Evolutionary conservation across 2,113 vertebrate species (phyloP).

Genomic region (Felis chaus): DNA sequence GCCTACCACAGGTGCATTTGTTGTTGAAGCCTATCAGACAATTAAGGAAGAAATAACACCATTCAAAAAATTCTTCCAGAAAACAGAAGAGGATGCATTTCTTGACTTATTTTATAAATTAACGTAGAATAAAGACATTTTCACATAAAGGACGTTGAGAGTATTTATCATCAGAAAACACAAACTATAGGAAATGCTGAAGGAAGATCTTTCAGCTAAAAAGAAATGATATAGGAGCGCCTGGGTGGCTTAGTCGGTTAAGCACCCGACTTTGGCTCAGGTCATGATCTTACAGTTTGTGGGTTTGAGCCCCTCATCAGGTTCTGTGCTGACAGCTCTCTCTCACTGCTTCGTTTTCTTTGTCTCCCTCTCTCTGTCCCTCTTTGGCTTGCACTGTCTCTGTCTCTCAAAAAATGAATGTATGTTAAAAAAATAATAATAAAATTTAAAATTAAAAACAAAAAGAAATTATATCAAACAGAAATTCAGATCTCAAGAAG

Average conservation of each 20-base stretch:
- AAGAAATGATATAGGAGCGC: not conserved
- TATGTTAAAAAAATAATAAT: too few species aligned
- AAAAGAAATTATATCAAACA: not conserved
- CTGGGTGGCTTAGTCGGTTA: too few species aligned
- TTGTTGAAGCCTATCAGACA: not conserved
- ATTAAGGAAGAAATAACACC: not conserved
- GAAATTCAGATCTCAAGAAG: not conserved
- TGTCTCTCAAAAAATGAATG: too few species aligned
- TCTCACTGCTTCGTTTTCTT: too few species aligned
- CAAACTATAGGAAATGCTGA: not conserved
- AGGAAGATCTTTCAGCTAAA: not conserved
- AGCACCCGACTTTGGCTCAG: too few species aligned
- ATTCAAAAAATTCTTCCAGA: not conserved
- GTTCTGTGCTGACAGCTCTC: too few species aligned
- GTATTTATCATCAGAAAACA: not conserved
- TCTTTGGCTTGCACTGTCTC: too few species aligned
- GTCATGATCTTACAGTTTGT: too few species aligned
- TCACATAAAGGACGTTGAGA: not conserved
- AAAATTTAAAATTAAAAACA: not conserved
- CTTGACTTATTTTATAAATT: not conserved
- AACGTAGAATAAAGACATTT: not conserved
- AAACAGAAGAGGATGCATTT: not conserved
- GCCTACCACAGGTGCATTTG: not conserved
- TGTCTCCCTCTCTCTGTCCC: too few species aligned
- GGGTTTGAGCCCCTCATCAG: too few species aligned